Base-by-base conservation (phyloP, 2,113 vertebrate genomes). In the Oncorhynchus keta region DNA sequence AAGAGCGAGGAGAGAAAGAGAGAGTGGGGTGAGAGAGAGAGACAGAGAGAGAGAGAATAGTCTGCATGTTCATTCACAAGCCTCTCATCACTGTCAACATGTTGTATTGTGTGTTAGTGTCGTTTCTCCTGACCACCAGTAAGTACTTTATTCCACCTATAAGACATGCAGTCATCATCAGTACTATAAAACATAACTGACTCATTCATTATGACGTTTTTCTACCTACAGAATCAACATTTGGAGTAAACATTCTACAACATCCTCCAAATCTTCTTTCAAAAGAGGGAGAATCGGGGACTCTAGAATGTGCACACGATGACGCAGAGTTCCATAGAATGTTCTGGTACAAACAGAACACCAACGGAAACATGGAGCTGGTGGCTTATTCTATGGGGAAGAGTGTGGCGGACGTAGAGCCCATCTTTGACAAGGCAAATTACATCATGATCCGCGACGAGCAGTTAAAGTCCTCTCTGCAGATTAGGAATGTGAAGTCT, bases 291-390 rank as follows among this genome's bases (percentile, higher is more conserved):
- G 62, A 62, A 1, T 0, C 7, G n/a, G 77, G 73, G 5, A 81
- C 48, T 32, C 20, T 92, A 24, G 39, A 72, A 8, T 88, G 87
- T 78, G 30, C 81, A 39, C 88, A 90, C 6, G 59, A 88, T 35
- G 76, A 86, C 1, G 0, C 1, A 14, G 71, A 73, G 28, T 55
- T 79, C 64, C 75, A 61, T 59, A n/a, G 26, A 22, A 73, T 84
- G 73, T 79, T 24, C 80, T 83, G 83, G 82, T 84, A 79, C 74
- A 80, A 61, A 66, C 82, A 84, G 14, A 61, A 32, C 62, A 45
- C 4, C 20, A 3, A 1, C 61, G n/a, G 13, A 22, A 24, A 11
- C n/a, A 62, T 24, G 59, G n/a, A 28, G 26, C 64, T 66, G 64
- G 22, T 66, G 4, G 22, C 64, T 26, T 32, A 66, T 66, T 66